Evolutionary conservation across 2,113 vertebrate genomes (phyloP).

Genomic region (Elephas maximus): DNA sequence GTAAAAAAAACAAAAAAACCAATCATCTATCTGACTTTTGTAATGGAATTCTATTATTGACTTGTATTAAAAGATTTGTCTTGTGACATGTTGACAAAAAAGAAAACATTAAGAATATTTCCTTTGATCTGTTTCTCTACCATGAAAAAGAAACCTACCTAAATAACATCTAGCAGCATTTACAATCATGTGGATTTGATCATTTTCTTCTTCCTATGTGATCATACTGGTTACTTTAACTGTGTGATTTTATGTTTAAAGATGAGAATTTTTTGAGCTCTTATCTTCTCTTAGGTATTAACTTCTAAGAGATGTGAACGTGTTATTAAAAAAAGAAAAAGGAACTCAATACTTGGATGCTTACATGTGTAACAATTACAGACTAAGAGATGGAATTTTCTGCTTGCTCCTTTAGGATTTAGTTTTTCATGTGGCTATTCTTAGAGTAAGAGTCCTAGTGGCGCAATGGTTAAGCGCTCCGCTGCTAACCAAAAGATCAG

Average conservation of each 20-base stretch:
- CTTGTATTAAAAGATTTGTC: slow-evolving; percentile 77
- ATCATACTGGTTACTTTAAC: not conserved
- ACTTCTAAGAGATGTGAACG: not conserved
- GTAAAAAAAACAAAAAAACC: slow-evolving; percentile 56
- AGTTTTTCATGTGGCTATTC: slow-evolving; percentile 38
- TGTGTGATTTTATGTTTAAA: slow-evolving; percentile 3
- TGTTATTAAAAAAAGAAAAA: not conserved
- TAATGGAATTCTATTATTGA: slow-evolving; percentile 70
- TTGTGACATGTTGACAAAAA: slow-evolving; percentile 63
- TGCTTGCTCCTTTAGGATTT: slow-evolving; percentile 10
- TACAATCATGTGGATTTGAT: slow-evolving; percentile 29
- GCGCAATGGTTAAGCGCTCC: too few species aligned
- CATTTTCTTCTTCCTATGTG: slow-evolving; percentile 1
- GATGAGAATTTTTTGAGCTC: slow-evolving; percentile 18
- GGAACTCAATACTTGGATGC: not conserved
- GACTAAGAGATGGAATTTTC: not conserved
- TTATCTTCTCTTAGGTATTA: slow-evolving; percentile 13
- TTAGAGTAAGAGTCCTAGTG: not conserved
- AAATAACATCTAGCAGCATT: slow-evolving; percentile 77
- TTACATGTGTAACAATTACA: not conserved
- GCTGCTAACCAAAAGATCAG: too few species aligned
- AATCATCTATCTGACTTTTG: slow-evolving; percentile 86
- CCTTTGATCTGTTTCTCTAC: slow-evolving; percentile 66
- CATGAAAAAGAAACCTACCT: slow-evolving; percentile 40
- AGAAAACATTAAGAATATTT: slow-evolving; percentile 70